Evolutionary conservation across 2,797 vertebrate genomes (phyloP).

Genomic region (Gymnoscopelus braueri): DNA sequence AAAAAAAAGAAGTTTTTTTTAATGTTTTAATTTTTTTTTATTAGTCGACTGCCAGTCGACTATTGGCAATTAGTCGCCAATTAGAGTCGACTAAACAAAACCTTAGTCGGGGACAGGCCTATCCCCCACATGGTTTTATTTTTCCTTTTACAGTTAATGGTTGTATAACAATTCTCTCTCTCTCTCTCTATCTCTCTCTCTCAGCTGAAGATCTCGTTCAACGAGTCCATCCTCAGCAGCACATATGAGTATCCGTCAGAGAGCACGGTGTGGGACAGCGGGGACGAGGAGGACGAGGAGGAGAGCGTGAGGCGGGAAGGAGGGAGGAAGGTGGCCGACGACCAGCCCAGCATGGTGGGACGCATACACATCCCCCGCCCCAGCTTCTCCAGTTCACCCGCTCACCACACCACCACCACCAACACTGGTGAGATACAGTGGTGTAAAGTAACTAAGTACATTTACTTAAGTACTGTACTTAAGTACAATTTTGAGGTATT

Average conservation of each 20-base stretch:
- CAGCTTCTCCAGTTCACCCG: constrained; percentile 70
- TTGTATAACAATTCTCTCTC: neutral
- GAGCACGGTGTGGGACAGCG: constrained; percentile 86
- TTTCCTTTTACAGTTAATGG: neutral
- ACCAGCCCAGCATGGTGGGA: constrained; percentile 75
- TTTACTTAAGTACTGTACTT: too few species aligned
- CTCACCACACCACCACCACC: constrained; percentile 56
- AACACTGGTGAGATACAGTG: constrained; percentile 82
- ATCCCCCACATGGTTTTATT: too few species aligned
- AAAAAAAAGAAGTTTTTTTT: too few species aligned
- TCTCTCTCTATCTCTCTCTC: neutral
- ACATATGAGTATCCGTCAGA: constrained; percentile 96
- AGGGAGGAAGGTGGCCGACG: constrained; percentile 56
- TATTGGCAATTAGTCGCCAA: too few species aligned
- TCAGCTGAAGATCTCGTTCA: constrained; percentile 97
- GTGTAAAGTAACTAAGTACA: too few species aligned
- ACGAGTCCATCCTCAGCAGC: constrained; percentile 90
- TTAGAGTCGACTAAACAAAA: too few species aligned
- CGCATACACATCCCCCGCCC: constrained; percentile 84
- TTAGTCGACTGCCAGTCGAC: too few species aligned
- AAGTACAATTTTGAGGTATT: too few species aligned
- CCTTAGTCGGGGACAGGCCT: too few species aligned
- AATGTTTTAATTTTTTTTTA: too few species aligned
- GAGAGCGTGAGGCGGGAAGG: constrained; percentile 60
- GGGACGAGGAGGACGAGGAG: constrained; percentile 79